Evolutionary conservation across 2,888 invertebrate genomes (phyloP), one percentile per base, ranked within the genome.

Genomic region (Tetragnatha montana): DNA sequence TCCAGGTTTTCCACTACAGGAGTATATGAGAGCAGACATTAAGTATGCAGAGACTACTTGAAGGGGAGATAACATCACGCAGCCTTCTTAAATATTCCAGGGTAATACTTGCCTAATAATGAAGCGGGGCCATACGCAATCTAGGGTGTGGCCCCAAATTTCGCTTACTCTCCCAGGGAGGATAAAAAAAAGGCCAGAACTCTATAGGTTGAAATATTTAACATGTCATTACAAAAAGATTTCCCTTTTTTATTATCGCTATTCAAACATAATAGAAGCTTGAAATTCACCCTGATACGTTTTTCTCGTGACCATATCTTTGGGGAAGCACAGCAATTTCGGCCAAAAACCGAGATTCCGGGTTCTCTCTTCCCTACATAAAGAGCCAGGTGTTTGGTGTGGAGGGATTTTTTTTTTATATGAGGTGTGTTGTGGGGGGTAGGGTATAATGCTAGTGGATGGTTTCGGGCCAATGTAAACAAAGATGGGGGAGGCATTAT

Each of bases 71-170:
- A 49, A 76, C 60, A 60, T 60, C 47, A 49, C 49, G 75, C 49
- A n/a, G 75, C 75, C n/a, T 73, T 82, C 74, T 69, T 60, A 70
- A 82, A 82, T 88, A 87, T 81, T 87, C 87, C 81, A 51, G 73
- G 19, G 60, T 80, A 60, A 81, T 73, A 50, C 86, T 86, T 79
- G 35, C 86, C 86, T 81, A 81, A 79, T 87, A 88, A 88, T 88
- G 88, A 88, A 88, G 88, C 69, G 68, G 70, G 71, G 70, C 51
- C 74, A 49, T 76, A 47, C 70, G 51, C 85, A 89, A 89, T 89
- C 89, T 89, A 49, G 89, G 89, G 89, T 89, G 89, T 89, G 89
- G 89, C 76, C 81, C 81, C 50, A 70, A 81, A 75, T 84, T 84
- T 76, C 75, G 76, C 75, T 71, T 50, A 71, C 12, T 73, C 73